A percentile compares a stretch with the other conserved stretches of the same genome.
phyloP scores from a whole-genome alignment of 2,888 invertebrate species.

The Eristalinus aeneus region DNA sequence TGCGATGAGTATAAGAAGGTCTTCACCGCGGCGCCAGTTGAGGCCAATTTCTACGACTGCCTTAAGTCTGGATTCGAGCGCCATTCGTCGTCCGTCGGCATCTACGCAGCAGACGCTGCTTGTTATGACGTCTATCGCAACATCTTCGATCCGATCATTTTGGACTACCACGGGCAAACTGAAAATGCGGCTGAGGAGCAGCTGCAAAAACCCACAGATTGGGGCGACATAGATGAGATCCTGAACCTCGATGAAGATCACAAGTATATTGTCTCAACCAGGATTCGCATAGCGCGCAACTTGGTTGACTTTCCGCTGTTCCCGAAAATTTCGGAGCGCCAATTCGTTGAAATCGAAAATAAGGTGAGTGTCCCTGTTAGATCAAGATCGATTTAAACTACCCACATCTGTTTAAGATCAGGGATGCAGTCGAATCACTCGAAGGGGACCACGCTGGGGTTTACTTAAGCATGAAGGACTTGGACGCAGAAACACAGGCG shows the following conservation, averaged over 20 bases:
- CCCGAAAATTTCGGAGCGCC: constrained; percentile 84
- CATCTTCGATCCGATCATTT: constrained; percentile 86
- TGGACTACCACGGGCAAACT: constrained; percentile 83
- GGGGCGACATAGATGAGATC: constrained; percentile 83
- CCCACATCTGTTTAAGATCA: constrained; percentile 72
- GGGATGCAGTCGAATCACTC: constrained; percentile 79
- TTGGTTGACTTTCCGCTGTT: constrained; percentile 84
- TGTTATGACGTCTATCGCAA: constrained; percentile 84
- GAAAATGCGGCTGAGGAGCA: constrained; percentile 80
- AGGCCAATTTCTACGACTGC: constrained; percentile 84
- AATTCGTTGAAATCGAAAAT: constrained; percentile 84
- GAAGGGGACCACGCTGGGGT: constrained; percentile 83
- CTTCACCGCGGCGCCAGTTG: constrained; percentile 82
- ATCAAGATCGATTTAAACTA: neutral
- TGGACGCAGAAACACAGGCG: constrained; percentile 83
- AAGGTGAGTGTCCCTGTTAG: constrained; percentile 76
- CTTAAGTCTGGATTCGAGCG: constrained; percentile 85
- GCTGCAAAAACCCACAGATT: constrained; percentile 84
- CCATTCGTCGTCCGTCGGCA: constrained; percentile 84
- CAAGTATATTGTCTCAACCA: constrained; percentile 84
- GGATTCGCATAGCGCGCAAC: constrained; percentile 85
- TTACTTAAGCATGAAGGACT: constrained; percentile 83
- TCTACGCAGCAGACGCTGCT: constrained; percentile 86
- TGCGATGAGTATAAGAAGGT: constrained; percentile 82
- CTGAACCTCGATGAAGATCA: constrained; percentile 84